Evolutionary conservation across 2,797 vertebrate species (phyloP).

Genomic region (Meriones psammophilus): DNA sequence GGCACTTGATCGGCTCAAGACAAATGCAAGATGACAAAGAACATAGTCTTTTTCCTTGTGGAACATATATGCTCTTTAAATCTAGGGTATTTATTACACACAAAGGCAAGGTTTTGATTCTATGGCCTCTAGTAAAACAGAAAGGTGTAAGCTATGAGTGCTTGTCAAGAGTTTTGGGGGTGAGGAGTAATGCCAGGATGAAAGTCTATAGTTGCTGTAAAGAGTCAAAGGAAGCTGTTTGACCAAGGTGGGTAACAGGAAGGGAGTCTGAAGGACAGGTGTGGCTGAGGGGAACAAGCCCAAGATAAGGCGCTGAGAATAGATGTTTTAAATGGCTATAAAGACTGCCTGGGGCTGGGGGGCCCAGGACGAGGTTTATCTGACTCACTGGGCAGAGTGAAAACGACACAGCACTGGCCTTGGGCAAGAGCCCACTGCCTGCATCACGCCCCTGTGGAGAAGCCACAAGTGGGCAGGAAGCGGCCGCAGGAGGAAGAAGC

Average conservation of each 20-base stretch:
- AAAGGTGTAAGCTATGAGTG: not conserved
- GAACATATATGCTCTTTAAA: not conserved
- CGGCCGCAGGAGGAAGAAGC: not conserved
- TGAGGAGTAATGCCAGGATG: not conserved
- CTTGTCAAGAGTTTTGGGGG: not conserved
- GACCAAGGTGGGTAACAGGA: not conserved
- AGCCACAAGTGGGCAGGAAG: not conserved
- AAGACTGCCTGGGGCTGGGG: not conserved
- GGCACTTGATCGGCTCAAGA: not conserved
- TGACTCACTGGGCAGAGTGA: not conserved
- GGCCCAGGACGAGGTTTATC: not conserved
- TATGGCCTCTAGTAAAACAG: not conserved
- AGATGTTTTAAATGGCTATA: not conserved
- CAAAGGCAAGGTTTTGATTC: not conserved
- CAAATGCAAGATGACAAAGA: not conserved
- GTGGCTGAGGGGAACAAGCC: not conserved
- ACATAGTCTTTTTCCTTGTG: not conserved
- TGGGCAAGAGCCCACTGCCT: not conserved
- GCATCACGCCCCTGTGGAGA: not conserved
- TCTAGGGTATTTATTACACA: not conserved
- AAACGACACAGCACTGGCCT: not conserved
- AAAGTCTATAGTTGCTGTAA: not conserved
- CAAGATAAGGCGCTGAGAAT: not conserved
- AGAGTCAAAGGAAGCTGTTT: not conserved
- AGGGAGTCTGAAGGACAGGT: not conserved